Evolutionary conservation across 2,113 vertebrate species (phyloP), one percentile per base, ranked within the genome.

Genomic region (Tragelaphus buxtoni): DNA sequence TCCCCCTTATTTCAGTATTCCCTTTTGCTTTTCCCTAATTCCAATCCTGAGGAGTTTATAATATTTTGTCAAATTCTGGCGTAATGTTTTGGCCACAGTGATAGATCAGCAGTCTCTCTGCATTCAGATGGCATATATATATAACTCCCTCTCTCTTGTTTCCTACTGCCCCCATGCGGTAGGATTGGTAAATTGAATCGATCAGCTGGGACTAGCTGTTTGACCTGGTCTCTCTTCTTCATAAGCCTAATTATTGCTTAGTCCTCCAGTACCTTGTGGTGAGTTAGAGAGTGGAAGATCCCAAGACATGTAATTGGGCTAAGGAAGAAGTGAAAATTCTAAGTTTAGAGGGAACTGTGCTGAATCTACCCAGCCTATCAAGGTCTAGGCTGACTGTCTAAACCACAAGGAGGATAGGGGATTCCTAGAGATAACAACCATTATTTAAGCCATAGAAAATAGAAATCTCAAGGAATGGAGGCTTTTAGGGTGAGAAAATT

Each of bases 91-190:
- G 16, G 22, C 32, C 60, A 35, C 72, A n/a, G 32, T 63, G 11
- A 47, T 16, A 63, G 16, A 77, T 3, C 42, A 35, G 45, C 28
- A 45, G 20, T 47, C 55, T 7, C 16, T 45, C 30, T 35, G 12
- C 47, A 65, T 55, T 39, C 14, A 55, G 20, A 91, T 49, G n/a
- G 26, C 26, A 1, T 4, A 1, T 7, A 18, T 47, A 47, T 6
- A 12, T 61, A 12, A 9, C 24, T 83, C 22, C 74, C 45, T 30
- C 47, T 94, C 20, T 58, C 61, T 90, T 90, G 80, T 76, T 79
- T 92, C 56, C 42, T 61, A 49, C 26, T 47, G 94, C 72, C 95
- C 60, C 85, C 91, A n/a, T 72, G 91, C 30, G 88, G 84, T 92
- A 61, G 49, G 10, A 76, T 3, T 82, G 24, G 42, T 61, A 24